Evolutionary conservation across 64 coral and sea anemone genomes (phyloP).

Genomic region (Actinia equina): DNA sequence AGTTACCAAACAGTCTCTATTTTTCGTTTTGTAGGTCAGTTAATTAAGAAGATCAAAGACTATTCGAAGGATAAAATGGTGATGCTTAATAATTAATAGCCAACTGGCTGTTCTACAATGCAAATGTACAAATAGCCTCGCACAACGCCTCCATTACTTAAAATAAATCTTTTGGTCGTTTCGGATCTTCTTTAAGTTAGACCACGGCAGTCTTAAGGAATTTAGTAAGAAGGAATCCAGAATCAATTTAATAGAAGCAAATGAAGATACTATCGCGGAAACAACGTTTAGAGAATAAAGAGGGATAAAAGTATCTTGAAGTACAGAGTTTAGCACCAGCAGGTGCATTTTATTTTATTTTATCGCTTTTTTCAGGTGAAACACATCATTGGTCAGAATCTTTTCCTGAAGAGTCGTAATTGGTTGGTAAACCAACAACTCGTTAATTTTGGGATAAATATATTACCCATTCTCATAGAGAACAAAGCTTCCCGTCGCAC

Average conservation of each 20-base stretch:
- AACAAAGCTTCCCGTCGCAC: constrained; percentile 14
- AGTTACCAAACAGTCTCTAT: constrained; percentile 29
- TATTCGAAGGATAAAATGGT: constrained; percentile 22
- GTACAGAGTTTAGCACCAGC: constrained; percentile 9
- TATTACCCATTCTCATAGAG: neutral
- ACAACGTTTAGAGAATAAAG: neutral
- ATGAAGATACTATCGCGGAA: neutral
- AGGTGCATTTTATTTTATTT: constrained; percentile 12
- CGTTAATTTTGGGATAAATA: constrained; percentile 24
- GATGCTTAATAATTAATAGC: constrained; percentile 13
- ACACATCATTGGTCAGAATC: neutral
- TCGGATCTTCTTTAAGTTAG: neutral
- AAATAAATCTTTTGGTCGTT: neutral
- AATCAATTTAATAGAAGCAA: neutral
- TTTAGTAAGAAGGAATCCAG: neutral
- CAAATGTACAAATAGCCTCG: constrained; percentile 5
- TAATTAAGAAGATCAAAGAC: constrained; percentile 30
- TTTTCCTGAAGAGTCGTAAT: constrained; percentile 1
- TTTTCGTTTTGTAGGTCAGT: neutral
- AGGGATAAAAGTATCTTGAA: constrained; percentile 1
- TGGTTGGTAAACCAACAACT: constrained; percentile 11
- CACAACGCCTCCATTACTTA: constrained; percentile 16
- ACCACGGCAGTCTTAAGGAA: neutral
- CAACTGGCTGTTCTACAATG: constrained; percentile 23
- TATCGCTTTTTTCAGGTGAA: neutral